Evolutionary conservation across 2,888 invertebrate genomes (phyloP).

Genomic region (Sclerodermus sp.): DNA sequence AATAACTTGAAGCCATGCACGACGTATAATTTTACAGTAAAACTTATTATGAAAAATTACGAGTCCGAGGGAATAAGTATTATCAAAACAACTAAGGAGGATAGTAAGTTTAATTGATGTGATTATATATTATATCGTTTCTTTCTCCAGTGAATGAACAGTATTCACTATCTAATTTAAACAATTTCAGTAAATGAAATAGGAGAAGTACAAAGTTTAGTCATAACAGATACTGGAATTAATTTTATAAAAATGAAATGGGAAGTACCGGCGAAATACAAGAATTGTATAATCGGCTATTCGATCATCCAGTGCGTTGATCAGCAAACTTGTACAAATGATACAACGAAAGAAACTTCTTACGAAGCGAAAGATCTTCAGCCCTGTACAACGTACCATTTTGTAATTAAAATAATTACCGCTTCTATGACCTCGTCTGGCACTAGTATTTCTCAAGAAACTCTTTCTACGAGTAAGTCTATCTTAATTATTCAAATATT

Average conservation of each 20-base stretch:
- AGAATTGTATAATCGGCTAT: slow-evolving; percentile 18
- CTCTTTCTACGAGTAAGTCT: slow-evolving; percentile 35
- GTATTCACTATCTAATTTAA: neutral
- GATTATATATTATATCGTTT: neutral
- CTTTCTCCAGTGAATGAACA: neutral
- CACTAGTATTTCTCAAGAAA: slow-evolving; percentile 21
- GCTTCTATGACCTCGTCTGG: slow-evolving; percentile 12
- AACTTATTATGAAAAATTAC: neutral
- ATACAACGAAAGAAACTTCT: too few species aligned
- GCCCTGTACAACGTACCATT: slow-evolving; percentile 19
- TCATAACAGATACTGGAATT: neutral
- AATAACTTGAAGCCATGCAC: slow-evolving; percentile 30
- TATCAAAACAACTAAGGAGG: slow-evolving; percentile 9
- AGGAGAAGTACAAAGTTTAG: slow-evolving; percentile 14
- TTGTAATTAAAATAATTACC: slow-evolving; percentile 14
- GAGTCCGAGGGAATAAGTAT: slow-evolving; percentile 9
- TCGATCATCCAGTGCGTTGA: slow-evolving; percentile 10
- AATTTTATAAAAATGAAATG: slow-evolving; percentile 16
- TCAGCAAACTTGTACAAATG: neutral
- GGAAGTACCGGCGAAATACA: slow-evolving; percentile 15
- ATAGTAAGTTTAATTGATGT: slow-evolving; percentile 20
- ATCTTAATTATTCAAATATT: neutral
- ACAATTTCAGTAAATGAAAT: slow-evolving; percentile 17
- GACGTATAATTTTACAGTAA: slow-evolving; percentile 28
- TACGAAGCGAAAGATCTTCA: slow-evolving; percentile 13